Conservation (phyloP, 2,888 invertebrate species). For the Scaptomyza flava region DNA sequence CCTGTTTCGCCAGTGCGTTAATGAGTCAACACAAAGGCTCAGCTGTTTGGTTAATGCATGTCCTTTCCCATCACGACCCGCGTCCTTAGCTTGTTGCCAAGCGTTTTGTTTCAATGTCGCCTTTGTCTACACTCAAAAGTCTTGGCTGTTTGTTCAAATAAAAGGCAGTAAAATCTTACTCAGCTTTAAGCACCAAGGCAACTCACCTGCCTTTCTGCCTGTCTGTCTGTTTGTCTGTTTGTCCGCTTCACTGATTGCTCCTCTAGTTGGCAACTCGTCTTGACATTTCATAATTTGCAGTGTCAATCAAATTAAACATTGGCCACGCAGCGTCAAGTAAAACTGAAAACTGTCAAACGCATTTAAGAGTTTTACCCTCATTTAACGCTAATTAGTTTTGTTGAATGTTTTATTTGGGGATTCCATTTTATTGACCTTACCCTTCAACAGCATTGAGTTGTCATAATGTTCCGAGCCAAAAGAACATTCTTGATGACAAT, state of each 20-base stretch:
- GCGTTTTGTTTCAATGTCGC: slow-evolving; percentile 56
- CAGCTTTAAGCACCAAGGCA: slow-evolving; percentile 45
- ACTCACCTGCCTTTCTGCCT: neutral
- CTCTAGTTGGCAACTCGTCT: slow-evolving; percentile 9
- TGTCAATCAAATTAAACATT: slow-evolving; percentile 40
- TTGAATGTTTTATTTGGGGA: neutral
- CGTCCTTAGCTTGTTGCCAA: slow-evolving; percentile 36
- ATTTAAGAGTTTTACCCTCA: slow-evolving; percentile 52
- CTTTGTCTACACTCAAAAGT: slow-evolving; percentile 55
- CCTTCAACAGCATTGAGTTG: slow-evolving; percentile 6
- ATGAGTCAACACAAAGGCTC: slow-evolving; percentile 77
- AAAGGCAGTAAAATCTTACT: slow-evolving; percentile 42
- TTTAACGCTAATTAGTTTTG: slow-evolving; percentile 69
- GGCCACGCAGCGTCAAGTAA: slow-evolving; percentile 3
- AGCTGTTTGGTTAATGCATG: slow-evolving; percentile 77
- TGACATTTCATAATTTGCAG: slow-evolving; percentile 44
- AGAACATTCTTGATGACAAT: slow-evolving; percentile 1
- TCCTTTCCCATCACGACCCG: slow-evolving; percentile 47
- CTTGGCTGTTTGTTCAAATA: slow-evolving; percentile 50
- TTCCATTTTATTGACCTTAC: slow-evolving; percentile 50
- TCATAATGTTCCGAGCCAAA: slow-evolving; percentile 3
- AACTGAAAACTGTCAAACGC: slow-evolving; percentile 42
- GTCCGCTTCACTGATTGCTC: slow-evolving; percentile 19
- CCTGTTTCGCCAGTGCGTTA: slow-evolving; percentile 55
- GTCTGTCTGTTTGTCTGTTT: neutral